phyloP scores from a whole-genome alignment of 2,888 invertebrate species.

The Apamea crenata region DNA sequence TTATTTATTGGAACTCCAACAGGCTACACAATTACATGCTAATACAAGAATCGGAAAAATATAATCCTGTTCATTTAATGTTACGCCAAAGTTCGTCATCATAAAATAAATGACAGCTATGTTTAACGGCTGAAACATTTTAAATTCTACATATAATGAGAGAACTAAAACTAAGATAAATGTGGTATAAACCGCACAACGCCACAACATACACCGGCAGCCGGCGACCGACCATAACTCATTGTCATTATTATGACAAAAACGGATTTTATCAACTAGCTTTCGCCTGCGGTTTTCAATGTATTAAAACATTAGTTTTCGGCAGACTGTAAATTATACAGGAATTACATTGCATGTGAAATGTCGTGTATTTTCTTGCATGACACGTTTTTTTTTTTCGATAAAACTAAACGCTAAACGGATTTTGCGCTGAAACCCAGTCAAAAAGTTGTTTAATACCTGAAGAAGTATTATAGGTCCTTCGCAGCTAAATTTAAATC shows the following conservation, averaged over 20 bases:
- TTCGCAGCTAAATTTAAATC: neutral
- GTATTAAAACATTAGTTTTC: slow-evolving; percentile 32
- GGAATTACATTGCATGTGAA: slow-evolving; percentile 2
- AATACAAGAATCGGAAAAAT: neutral
- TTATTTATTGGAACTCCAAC: neutral
- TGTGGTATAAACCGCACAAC: slow-evolving; percentile 24
- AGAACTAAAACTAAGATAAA: slow-evolving; percentile 39
- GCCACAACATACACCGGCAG: slow-evolving; percentile 25
- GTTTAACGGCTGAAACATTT: slow-evolving; percentile 2
- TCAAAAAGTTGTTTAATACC: neutral
- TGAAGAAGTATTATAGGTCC: neutral
- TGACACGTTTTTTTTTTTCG: neutral
- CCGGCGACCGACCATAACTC: slow-evolving; percentile 47
- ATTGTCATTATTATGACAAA: slow-evolving; percentile 46
- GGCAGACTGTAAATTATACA: neutral
- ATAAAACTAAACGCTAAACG: neutral
- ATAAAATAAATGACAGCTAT: neutral
- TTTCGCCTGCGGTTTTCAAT: slow-evolving; percentile 10
- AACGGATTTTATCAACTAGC: slow-evolving; percentile 36
- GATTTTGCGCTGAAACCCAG: neutral
- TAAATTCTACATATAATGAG: slow-evolving; percentile 27
- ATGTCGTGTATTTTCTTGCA: neutral
- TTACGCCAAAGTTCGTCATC: neutral
- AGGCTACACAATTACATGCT: neutral
- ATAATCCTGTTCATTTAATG: neutral